Percentiles rank a stretch among this genome's conserved stretches.
These are phyloP conservation scores for Galleria mellonella DNA, from an alignment of 1,140 invertebrate genomes.

Conservation along the genomic window DNA sequence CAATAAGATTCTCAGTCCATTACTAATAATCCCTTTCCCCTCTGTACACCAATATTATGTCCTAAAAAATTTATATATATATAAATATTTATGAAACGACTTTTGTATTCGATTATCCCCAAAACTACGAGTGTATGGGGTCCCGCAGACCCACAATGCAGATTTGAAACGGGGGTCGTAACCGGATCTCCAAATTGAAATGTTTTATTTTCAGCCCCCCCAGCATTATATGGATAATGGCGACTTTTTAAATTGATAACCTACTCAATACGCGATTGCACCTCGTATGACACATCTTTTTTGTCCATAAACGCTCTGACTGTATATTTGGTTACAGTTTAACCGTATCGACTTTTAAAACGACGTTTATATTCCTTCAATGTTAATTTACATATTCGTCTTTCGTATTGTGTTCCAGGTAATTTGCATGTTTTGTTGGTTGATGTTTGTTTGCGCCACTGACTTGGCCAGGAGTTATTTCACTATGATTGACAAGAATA, in stretches of 20 bases:
- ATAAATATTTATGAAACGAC: no score
- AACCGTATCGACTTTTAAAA: slow-evolving; percentile 55
- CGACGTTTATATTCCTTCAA: slow-evolving; percentile 13
- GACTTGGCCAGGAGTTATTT: slow-evolving; percentile 41
- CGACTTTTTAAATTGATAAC: slow-evolving; percentile 71
- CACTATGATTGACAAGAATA: slow-evolving; percentile 48
- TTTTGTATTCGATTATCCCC: slow-evolving; percentile 36
- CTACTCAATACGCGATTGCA: slow-evolving; percentile 35
- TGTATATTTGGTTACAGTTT: slow-evolving; percentile 60
- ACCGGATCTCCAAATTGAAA: slow-evolving; percentile 73
- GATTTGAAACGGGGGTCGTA: slow-evolving; percentile 54
- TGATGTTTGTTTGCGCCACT: slow-evolving; percentile 50
- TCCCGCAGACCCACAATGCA: slow-evolving; percentile 62
- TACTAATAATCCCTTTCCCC: no score
- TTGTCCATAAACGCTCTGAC: slow-evolving; percentile 19
- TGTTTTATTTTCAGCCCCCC: slow-evolving; percentile 64
- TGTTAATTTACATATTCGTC: slow-evolving; percentile 42
- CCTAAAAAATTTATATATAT: no score
- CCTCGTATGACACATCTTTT: slow-evolving; percentile 50
- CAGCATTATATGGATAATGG: slow-evolving; percentile 57
- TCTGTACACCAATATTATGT: no score
- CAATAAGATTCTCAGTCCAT: no score
- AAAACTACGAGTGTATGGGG: slow-evolving; percentile 60
- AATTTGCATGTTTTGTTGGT: slow-evolving; percentile 38
- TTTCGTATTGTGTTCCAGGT: slow-evolving; percentile 16